These are phyloP conservation scores for Anas platyrhynchos DNA, from an alignment of 2,113 vertebrate genomes.

Conservation along the genomic window DNA sequence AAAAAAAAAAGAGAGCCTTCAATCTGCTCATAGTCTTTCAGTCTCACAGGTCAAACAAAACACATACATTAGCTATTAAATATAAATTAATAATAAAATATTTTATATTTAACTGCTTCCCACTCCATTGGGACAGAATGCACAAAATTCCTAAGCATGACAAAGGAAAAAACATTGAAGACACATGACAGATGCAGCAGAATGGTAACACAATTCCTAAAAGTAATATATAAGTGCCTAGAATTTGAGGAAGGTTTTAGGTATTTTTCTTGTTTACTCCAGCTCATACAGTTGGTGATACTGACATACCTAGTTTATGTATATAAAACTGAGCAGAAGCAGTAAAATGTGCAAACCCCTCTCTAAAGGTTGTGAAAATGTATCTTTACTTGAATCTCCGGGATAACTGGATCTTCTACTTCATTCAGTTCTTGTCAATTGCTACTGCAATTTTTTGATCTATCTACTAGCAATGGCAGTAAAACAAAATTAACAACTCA, in stretches of 20 bases:
- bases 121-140: not conserved
- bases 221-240: not conserved
- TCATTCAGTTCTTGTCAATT: not conserved
- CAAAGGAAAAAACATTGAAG: not conserved
- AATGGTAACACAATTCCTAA: not conserved
- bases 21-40: not conserved
- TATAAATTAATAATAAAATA: not conserved
- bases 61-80: not conserved
- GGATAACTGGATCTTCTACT: not conserved
- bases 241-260: not conserved
- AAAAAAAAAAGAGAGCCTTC: not conserved
- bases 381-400: not conserved
- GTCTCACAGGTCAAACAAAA: not conserved
- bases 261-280: not conserved
- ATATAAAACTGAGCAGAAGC: not conserved
- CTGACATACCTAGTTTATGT: not conserved
- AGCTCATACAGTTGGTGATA: not conserved
- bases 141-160: not conserved
- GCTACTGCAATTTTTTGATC: not conserved
- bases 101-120: not conserved
- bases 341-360: not conserved
- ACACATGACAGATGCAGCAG: not conserved
- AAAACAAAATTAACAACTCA: not conserved
- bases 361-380: not conserved
- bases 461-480: not conserved